A percentile compares a stretch with the other conserved stretches of the same genome.
Evolutionary conservation across 2,888 invertebrate genomes (phyloP).

Genomic region (Amiota communis): DNA sequence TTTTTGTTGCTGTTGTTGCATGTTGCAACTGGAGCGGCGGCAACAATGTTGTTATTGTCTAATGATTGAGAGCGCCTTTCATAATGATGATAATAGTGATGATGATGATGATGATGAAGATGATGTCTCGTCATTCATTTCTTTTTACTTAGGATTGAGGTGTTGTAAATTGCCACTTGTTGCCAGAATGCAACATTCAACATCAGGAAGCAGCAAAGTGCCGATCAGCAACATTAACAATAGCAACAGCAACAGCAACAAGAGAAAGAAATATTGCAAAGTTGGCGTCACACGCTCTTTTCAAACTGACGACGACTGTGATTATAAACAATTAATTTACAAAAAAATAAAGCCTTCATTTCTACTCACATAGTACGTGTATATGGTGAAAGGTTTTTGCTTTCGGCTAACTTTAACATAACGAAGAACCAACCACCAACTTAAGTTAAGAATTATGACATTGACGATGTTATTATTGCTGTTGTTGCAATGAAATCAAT

Average conservation of each 20-base stretch:
- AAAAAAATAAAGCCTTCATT: not conserved
- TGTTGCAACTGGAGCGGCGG: no score
- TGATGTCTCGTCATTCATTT: conserved; percentile 43
- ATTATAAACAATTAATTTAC: conserved; percentile 53
- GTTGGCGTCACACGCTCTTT: not conserved
- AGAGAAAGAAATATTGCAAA: conserved; percentile 6
- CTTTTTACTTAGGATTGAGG: not conserved
- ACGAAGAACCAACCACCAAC: conserved; percentile 40
- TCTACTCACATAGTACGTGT: no score
- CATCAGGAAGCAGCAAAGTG: conserved; percentile 29
- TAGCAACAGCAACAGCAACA: conserved; percentile 29
- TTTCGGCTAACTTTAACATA: conserved; percentile 47
- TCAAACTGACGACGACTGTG: conserved; percentile 41
- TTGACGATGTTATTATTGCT: conserved; percentile 33
- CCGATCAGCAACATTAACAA: conserved; percentile 14
- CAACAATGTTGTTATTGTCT: conserved; percentile 16
- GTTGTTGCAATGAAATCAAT: conserved; percentile 15
- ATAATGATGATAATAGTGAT: conserved; percentile 46
- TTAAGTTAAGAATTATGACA: conserved; percentile 50
- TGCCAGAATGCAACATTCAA: conserved; percentile 30
- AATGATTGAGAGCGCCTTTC: conserved; percentile 51
- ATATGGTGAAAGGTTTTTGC: conserved; percentile 63
- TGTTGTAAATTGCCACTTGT: conserved; percentile 58
- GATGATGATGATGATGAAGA: conserved; percentile 44
- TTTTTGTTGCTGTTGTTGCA: not conserved